These are phyloP conservation scores for Hyles lineata DNA, from an alignment of 2,888 invertebrate species.

Conservation along the genomic window DNA sequence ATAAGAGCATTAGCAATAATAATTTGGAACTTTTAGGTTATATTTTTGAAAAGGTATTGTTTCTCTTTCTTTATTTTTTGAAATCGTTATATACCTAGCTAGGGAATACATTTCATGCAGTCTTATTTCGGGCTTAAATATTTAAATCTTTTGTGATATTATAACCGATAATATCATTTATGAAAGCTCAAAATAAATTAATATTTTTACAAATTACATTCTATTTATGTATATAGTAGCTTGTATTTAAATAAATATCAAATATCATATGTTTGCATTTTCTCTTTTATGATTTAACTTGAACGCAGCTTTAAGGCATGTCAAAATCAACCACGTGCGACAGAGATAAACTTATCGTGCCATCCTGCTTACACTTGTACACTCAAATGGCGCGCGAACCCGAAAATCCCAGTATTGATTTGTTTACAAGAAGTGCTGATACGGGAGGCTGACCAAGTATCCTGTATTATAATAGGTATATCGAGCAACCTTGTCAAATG, in stretches of 20 bases:
- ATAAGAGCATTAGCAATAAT: background rate
- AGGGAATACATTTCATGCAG: background rate
- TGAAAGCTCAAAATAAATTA: too few relatives aligned
- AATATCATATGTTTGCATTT: background rate
- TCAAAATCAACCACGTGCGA: background rate
- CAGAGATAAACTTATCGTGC: slow-evolving; percentile 1
- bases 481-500: slow-evolving; percentile 74
- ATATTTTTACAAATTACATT: too few relatives aligned
- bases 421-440: slow-evolving; percentile 74
- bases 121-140: background rate
- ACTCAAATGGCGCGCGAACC: slow-evolving; percentile 59
- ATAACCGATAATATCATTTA: too few relatives aligned
- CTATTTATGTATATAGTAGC: too few relatives aligned
- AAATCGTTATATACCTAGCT: too few relatives aligned
- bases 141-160: too few relatives aligned
- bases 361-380: slow-evolving; percentile 14
- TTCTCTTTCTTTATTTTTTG: too few relatives aligned
- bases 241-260: background rate
- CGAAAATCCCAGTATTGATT: slow-evolving; percentile 76
- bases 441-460: slow-evolving; percentile 60
- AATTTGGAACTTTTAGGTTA: slow-evolving; percentile 10
- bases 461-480: slow-evolving; percentile 61
- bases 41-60: background rate
- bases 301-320: background rate
- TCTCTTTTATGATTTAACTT: background rate